These are phyloP conservation scores for Siniperca undulata DNA, from an alignment of 2,797 vertebrate species.

Conservation along the genomic window DNA sequence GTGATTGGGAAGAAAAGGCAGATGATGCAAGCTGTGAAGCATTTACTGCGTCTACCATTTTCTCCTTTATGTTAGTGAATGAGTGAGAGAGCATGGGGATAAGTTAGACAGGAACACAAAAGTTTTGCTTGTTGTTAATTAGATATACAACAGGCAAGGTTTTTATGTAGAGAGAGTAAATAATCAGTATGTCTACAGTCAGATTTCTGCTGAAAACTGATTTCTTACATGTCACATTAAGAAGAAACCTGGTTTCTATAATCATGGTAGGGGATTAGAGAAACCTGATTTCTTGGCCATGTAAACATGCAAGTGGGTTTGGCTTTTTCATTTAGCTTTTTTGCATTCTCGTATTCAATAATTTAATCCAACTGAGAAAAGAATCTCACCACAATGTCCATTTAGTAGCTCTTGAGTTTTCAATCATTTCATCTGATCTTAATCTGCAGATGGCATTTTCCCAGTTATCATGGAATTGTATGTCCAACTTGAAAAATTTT, in stretches of 20 bases:
- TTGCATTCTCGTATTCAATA: no score
- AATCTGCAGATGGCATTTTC: no score
- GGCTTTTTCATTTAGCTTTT: background rate
- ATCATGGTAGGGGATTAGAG: background rate
- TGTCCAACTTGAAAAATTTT: background rate
- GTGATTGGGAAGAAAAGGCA: conserved; percentile 70
- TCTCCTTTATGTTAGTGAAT: conserved; percentile 45
- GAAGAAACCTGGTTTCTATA: background rate
- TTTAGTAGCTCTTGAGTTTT: no score
- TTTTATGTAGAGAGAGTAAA: background rate
- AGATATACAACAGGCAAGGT: background rate
- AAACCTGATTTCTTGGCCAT: background rate
- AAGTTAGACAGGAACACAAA: conserved; percentile 12
- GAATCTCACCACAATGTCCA: no score
- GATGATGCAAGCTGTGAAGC: conserved; percentile 68
- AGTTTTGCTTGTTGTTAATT: background rate
- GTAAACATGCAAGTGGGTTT: background rate
- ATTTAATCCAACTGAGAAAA: no score
- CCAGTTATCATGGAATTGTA: background rate
- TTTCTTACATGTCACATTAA: background rate
- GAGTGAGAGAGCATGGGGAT: conserved; percentile 30
- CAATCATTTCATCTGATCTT: no score
- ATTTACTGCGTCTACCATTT: conserved; percentile 42
- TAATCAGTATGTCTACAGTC: background rate
- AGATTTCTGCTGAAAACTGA: background rate